Evolutionary conservation across 2,797 vertebrate species (phyloP).

Genomic region (Enteromius mattozi): DNA sequence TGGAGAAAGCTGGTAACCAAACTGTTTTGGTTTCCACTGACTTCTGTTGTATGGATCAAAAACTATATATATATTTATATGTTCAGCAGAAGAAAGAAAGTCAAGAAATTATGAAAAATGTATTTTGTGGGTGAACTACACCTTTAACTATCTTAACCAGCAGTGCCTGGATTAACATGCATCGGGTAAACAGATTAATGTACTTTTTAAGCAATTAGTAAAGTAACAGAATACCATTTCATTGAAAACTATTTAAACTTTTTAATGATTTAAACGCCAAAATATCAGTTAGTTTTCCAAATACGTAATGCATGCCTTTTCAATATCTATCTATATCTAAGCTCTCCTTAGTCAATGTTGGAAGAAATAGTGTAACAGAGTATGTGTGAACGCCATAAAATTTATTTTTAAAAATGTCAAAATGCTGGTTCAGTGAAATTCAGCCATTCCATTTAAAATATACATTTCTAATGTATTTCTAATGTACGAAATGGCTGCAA

Average conservation of each 20-base stretch:
- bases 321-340: background rate
- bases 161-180: background rate
- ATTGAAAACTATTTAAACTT: background rate
- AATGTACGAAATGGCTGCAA: background rate
- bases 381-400: background rate
- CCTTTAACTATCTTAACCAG: background rate
- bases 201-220: background rate
- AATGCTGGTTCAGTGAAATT: background rate
- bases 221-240: background rate
- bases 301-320: background rate
- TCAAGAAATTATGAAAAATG: background rate
- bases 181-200: background rate
- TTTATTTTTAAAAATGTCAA: background rate
- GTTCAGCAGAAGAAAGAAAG: background rate
- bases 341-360: background rate
- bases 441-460: background rate
- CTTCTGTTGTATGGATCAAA: background rate
- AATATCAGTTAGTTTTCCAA: background rate
- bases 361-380: background rate
- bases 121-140: background rate
- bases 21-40: background rate
- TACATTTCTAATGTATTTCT: background rate
- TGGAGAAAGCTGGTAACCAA: background rate
- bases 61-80: no score
- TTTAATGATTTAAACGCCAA: background rate